Conservation (phyloP, 1,140 invertebrate genomes). For the Onthophagus taurus region DNA sequence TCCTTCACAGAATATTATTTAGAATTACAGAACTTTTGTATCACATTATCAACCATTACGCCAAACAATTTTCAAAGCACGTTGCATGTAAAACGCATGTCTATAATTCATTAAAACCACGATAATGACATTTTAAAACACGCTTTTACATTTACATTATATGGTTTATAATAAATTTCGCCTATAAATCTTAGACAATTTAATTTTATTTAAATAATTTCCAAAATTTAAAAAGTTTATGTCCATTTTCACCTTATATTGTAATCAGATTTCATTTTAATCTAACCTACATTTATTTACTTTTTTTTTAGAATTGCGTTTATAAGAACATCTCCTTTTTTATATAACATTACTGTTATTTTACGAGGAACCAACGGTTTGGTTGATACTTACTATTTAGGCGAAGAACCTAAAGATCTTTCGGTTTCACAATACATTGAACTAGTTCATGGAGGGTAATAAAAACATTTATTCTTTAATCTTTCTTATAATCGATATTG, state of each 20-base stretch:
- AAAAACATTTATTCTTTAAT: too few species aligned
- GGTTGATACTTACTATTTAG: slow-evolving; percentile 30
- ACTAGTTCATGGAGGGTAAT: slow-evolving; percentile 31
- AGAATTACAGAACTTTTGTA: too few species aligned
- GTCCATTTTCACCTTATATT: background rate
- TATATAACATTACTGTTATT: slow-evolving; percentile 28
- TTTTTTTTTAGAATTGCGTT: slow-evolving; percentile 24
- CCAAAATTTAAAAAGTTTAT: background rate
- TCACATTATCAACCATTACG: too few species aligned
- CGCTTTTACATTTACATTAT: too few species aligned
- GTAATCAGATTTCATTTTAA: background rate
- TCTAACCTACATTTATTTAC: background rate
- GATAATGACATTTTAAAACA: too few species aligned
- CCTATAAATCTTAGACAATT: too few species aligned
- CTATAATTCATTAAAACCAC: too few species aligned
- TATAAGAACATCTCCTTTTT: slow-evolving; percentile 21
- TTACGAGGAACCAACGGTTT: slow-evolving; percentile 22
- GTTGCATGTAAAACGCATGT: too few species aligned
- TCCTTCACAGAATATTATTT: too few species aligned
- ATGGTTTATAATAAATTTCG: too few species aligned
- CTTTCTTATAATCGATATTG: too few species aligned
- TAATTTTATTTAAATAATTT: background rate
- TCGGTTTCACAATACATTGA: slow-evolving; percentile 33
- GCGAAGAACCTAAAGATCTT: slow-evolving; percentile 16
- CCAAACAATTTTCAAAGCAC: too few species aligned